Evolutionary conservation across 2,888 invertebrate genomes (phyloP), one percentile per base, ranked within the genome.

Genomic region (Callyntrura sp.): DNA sequence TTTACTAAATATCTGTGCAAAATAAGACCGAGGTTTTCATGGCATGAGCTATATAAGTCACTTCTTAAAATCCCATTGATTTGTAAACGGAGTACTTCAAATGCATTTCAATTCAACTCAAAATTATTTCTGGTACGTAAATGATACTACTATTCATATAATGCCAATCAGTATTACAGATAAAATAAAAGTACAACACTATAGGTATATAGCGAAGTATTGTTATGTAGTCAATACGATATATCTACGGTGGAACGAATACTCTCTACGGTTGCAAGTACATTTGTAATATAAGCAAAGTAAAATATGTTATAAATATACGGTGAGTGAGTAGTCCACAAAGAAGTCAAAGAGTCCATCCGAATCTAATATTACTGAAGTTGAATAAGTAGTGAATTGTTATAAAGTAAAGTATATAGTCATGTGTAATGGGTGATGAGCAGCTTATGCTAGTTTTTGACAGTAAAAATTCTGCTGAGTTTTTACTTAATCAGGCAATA

Each of bases 261-360:
- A 35, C 35, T 35, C 2, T 35, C n/a, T n/a, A n/a, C n/a, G n/a
- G n/a, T n/a, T n/a, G n/a, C n/a, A 35, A 35, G 35, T 35, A 35
- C 35, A 35, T 35, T 35, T 35, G n/a, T n/a, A n/a, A 12, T 73
- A n/a, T 28, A 73, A 65, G 6, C 11, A 20, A 65, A n/a, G n/a
- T n/a, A n/a, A 17, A 65, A 65, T 12, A 9, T 20, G 23, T 23
- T 20, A 43, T 14, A 6, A n/a, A 68, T 20, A 51, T 78, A 78
- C 3, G 23, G 35, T 43, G 35, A n/a, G n/a, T 35, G 35, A 9
- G 28, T 65, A 68, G 86, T 86, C 65, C 81, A 70, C 51, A 81
- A 68, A 73, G 70, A 87, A 82, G 87, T 70, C 70, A 87, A 87
- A 87, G 70, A 86, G 25, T 86, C 86, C 86, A 86, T 86, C 86